phyloP scores from a whole-genome alignment of 1,140 invertebrate genomes.

The Berghia stephanieae region DNA sequence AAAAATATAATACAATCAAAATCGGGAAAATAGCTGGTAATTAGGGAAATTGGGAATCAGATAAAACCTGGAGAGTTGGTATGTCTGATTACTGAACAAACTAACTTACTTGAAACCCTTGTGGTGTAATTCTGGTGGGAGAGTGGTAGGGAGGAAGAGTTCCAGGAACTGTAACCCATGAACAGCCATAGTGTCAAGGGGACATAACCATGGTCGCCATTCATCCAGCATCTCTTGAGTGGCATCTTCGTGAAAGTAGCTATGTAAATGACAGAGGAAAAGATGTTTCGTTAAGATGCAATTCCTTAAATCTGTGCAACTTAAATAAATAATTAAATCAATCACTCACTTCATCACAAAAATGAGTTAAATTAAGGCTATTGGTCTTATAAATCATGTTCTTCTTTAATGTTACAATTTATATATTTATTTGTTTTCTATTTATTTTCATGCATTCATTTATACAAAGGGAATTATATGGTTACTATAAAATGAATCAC shows the following conservation, averaged over 20 bases:
- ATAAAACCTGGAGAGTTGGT: no score
- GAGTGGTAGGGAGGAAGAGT: conserved; percentile 79
- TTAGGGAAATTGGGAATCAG: no score
- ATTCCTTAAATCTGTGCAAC: neutral
- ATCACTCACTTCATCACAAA: neutral
- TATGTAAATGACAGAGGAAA: no score
- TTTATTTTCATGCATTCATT: no score
- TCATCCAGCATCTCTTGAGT: conserved; percentile 90
- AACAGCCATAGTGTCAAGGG: conserved; percentile 73
- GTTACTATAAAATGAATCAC: neutral
- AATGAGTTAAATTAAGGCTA: neutral
- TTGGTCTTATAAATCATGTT: no score
- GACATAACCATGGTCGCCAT: conserved; percentile 79
- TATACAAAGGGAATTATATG: no score
- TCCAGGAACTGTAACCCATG: conserved; percentile 75
- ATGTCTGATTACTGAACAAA: no score
- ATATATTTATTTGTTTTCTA: neutral
- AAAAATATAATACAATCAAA: no score
- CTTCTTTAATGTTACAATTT: neutral
- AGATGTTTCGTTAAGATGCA: neutral
- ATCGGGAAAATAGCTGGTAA: no score
- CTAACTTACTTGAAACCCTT: conserved; percentile 71
- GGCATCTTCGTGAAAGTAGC: conserved; percentile 79
- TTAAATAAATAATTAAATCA: neutral
- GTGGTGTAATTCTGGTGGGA: conserved; percentile 74